Evolutionary conservation across 2,888 invertebrate species (phyloP).

Genomic region (Caenorhabditis sp.): DNA sequence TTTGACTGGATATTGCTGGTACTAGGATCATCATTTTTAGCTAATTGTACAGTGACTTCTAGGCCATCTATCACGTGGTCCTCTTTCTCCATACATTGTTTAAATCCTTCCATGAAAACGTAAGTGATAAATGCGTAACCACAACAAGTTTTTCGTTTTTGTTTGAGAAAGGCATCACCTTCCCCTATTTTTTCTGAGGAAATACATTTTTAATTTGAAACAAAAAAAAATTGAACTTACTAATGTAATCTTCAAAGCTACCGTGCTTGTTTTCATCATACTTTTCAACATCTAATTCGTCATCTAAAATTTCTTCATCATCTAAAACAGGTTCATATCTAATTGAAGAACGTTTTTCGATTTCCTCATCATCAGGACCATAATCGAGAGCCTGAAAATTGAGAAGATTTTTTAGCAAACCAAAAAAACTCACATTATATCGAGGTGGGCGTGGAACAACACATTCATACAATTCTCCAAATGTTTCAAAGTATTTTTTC

Average conservation of each 20-base stretch:
- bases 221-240: slow-evolving; percentile 9
- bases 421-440: slow-evolving; percentile 12
- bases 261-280: slow-evolving; percentile 16
- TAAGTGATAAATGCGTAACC: slow-evolving; percentile 38
- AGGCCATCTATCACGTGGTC: slow-evolving; percentile 16
- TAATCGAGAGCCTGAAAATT: slow-evolving; percentile 18
- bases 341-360: slow-evolving; percentile 17
- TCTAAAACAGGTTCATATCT: slow-evolving; percentile 6
- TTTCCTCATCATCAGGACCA: slow-evolving; percentile 22
- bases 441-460: slow-evolving; percentile 16
- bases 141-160: slow-evolving; percentile 3
- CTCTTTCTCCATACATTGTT: slow-evolving; percentile 17
- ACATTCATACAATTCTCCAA: slow-evolving; percentile 37
- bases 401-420: neutral
- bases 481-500: slow-evolving; percentile 23
- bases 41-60: slow-evolving; percentile 21
- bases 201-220: neutral
- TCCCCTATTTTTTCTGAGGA: slow-evolving; percentile 25
- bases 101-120: slow-evolving; percentile 20
- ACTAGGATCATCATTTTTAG: neutral
- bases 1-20: slow-evolving; percentile 9
- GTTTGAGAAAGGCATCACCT: slow-evolving; percentile 12
- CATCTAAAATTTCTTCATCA: slow-evolving; percentile 11
- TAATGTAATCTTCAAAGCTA: slow-evolving; percentile 28
- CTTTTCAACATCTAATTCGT: slow-evolving; percentile 16